Conservation (phyloP, 1,140 invertebrate species). For the Drosophila sturtevanti region DNA sequence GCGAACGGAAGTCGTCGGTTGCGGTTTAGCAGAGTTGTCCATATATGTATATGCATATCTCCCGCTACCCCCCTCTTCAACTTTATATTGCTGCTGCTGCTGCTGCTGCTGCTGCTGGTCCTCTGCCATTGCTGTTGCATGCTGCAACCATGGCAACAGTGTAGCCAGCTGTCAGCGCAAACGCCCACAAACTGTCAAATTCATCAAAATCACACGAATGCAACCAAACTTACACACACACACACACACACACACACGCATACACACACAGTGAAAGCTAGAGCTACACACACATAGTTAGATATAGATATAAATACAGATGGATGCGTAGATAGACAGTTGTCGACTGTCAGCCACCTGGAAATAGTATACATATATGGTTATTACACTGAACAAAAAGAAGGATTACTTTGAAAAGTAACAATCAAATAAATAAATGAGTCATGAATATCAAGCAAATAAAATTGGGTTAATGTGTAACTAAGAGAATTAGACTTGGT, state of each 20-base stretch:
- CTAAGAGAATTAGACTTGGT: too few species aligned
- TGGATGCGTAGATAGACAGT: slow-evolving; percentile 56
- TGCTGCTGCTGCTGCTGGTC: slow-evolving; percentile 18
- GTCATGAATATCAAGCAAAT: too few species aligned
- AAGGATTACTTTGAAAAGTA: not conserved
- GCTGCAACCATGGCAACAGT: slow-evolving; percentile 56
- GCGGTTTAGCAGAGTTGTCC: slow-evolving; percentile 68
- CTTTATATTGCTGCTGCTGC: too few species aligned
- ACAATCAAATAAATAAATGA: too few species aligned
- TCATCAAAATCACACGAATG: slow-evolving; percentile 81
- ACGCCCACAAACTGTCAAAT: slow-evolving; percentile 82
- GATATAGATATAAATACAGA: slow-evolving; percentile 21
- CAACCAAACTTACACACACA: slow-evolving; percentile 42
- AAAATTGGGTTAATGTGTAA: too few species aligned
- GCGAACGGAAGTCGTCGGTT: slow-evolving; percentile 75
- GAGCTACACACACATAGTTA: not conserved
- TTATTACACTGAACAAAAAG: not conserved
- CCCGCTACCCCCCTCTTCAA: not conserved
- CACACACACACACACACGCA: slow-evolving; percentile 16
- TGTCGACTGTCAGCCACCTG: slow-evolving; percentile 69
- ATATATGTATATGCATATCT: slow-evolving; percentile 16
- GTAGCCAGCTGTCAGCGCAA: slow-evolving; percentile 76
- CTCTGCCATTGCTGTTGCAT: not conserved
- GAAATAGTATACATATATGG: slow-evolving; percentile 40
- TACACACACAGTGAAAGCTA: too few species aligned